Conservation (phyloP, 30 jellyfish, hydroid and myxozoan genomes). For the Hydractinia echinata region DNA sequence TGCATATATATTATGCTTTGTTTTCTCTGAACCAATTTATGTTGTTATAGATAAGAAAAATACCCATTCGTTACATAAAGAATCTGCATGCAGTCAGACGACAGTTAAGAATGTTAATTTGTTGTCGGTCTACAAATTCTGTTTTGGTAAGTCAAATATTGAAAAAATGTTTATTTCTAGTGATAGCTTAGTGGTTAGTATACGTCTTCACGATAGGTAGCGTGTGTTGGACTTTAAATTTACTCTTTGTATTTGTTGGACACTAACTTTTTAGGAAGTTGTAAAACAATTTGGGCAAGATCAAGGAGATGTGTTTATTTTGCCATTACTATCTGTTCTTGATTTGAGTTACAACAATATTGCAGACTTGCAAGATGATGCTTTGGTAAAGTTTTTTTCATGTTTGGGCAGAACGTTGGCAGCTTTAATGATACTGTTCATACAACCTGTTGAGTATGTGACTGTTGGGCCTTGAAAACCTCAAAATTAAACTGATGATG, state of each 20-base stretch:
- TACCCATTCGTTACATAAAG: slow-evolving; percentile 53
- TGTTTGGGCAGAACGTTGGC: not conserved
- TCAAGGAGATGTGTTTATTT: slow-evolving; percentile 39
- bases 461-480: too few relatives aligned
- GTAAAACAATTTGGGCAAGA: slow-evolving; percentile 62
- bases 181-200: not conserved
- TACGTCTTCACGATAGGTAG: not conserved
- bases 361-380: slow-evolving; percentile 48
- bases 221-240: not conserved
- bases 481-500: too few relatives aligned
- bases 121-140: slow-evolving; percentile 62
- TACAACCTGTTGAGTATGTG: too few relatives aligned
- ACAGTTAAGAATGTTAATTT: slow-evolving; percentile 51
- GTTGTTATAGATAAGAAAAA: slow-evolving; percentile 43
- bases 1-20: not conserved
- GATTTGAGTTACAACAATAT: slow-evolving; percentile 82
- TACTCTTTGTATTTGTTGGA: too few relatives aligned
- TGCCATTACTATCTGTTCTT: slow-evolving; percentile 55
- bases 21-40: not conserved
- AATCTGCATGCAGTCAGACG: slow-evolving; percentile 64
- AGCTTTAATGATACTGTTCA: too few relatives aligned
- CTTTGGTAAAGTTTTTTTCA: slow-evolving; percentile 38
- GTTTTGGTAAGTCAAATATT: slow-evolving; percentile 39
- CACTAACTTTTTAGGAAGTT: slow-evolving; percentile 43
- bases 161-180: not conserved